Conservation (phyloP, 2,113 vertebrate genomes). For the Triplophysa dalaica region DNA sequence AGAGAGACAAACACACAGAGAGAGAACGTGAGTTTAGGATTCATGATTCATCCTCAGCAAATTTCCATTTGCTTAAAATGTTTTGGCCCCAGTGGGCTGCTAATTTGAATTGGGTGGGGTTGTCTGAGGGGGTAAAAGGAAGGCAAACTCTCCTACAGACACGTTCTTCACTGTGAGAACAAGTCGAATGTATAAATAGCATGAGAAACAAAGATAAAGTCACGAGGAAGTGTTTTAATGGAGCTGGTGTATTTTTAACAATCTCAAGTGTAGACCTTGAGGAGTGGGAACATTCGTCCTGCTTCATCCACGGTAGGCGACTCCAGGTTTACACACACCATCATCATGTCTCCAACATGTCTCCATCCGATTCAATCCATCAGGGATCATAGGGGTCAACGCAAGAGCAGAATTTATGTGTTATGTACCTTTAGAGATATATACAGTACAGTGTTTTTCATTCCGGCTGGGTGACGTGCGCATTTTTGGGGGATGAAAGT, state of each 20-base stretch:
- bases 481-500: constrained; percentile 61
- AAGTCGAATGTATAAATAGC: not conserved
- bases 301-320: not conserved
- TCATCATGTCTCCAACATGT: not conserved
- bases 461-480: constrained; percentile 65
- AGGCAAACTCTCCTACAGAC: not conserved
- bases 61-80: not conserved
- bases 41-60: too few species aligned
- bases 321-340: not conserved
- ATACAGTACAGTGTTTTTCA: constrained; percentile 58
- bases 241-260: constrained; percentile 32
- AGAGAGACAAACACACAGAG: not conserved
- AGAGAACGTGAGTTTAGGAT: too few species aligned
- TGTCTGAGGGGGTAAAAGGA: not conserved
- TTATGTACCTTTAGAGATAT: constrained; percentile 12
- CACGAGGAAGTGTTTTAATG: constrained; percentile 1
- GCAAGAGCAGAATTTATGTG: not conserved
- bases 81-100: not conserved
- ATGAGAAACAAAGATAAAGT: constrained; percentile 2
- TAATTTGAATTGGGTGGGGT: not conserved
- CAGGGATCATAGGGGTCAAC: constrained; percentile 5
- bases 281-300: constrained; percentile 17
- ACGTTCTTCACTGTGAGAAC: not conserved
- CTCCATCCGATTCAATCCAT: constrained; percentile 23
- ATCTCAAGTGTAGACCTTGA: constrained; percentile 27